Percentiles rank a stretch among this genome's conserved stretches.
Conservation (phyloP, 1,140 invertebrate species). For the Bathynomus jamesi region DNA sequence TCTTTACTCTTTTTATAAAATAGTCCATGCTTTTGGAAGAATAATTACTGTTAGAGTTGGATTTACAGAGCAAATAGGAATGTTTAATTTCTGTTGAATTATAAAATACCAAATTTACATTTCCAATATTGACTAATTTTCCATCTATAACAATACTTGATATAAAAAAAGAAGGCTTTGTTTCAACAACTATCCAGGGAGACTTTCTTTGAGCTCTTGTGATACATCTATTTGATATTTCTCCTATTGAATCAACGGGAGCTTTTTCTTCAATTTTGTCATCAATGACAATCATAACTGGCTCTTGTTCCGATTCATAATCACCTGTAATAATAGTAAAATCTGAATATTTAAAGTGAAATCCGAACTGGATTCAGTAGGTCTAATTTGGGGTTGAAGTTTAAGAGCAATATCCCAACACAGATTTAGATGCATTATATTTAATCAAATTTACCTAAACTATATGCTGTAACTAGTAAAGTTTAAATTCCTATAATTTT, state of each 20-base stretch:
- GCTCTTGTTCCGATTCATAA: not conserved
- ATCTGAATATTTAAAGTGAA: not conserved
- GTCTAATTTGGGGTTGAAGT: not conserved
- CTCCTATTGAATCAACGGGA: not conserved
- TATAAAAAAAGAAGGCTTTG: not conserved
- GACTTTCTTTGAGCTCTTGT: not conserved
- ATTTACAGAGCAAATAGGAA: not conserved
- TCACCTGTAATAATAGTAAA: constrained; percentile 1
- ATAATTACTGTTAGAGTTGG: not conserved
- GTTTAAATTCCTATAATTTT: not conserved
- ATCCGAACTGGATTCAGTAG: not conserved
- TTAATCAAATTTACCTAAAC: not conserved
- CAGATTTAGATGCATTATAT: not conserved
- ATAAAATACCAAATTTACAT: not conserved
- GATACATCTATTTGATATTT: not conserved
- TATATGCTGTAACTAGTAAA: not conserved
- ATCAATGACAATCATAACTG: not conserved
- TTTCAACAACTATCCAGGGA: not conserved
- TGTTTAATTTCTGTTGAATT: not conserved
- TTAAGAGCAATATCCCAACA: not conserved
- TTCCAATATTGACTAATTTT: not conserved
- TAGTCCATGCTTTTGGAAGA: not conserved
- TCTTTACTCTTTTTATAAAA: not conserved
- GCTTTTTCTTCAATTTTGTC: not conserved
- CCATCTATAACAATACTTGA: not conserved